phyloP scores from a whole-genome alignment of 1,140 invertebrate species.

The Drosophila sucinea region DNA sequence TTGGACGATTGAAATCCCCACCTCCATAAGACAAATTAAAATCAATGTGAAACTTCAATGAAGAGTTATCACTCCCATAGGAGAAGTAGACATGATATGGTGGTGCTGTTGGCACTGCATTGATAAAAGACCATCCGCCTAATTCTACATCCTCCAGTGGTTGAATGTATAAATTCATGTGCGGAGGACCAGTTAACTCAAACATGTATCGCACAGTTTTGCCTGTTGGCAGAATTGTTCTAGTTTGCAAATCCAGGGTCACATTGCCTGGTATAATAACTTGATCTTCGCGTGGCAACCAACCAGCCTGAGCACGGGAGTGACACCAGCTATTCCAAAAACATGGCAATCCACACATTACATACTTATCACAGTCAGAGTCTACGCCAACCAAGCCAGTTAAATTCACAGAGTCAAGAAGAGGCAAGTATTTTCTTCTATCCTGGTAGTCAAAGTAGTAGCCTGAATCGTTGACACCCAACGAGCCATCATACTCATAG shows the following conservation, averaged over 20 bases:
- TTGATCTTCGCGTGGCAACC: slow-evolving; percentile 41
- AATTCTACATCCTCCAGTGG: slow-evolving; percentile 85
- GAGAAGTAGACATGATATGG: slow-evolving; percentile 89
- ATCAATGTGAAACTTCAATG: slow-evolving; percentile 86
- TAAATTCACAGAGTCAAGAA: slow-evolving; percentile 80
- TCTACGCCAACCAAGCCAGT: slow-evolving; percentile 85
- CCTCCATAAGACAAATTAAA: slow-evolving; percentile 74
- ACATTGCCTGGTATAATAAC: slow-evolving; percentile 27
- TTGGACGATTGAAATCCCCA: slow-evolving; percentile 38
- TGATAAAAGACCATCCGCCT: slow-evolving; percentile 86
- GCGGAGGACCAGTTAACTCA: slow-evolving; percentile 86
- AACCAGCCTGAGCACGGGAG: slow-evolving; percentile 28
- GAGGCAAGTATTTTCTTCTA: slow-evolving; percentile 86
- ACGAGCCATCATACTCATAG: slow-evolving; percentile 84
- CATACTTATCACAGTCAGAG: slow-evolving; percentile 86
- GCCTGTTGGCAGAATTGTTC: slow-evolving; percentile 24
- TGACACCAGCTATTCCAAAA: slow-evolving; percentile 42
- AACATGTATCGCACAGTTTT: slow-evolving; percentile 59
- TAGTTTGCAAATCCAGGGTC: slow-evolving; percentile 20
- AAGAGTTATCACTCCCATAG: slow-evolving; percentile 85
- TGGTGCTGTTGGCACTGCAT: slow-evolving; percentile 84
- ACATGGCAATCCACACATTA: slow-evolving; percentile 89
- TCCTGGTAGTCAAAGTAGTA: slow-evolving; percentile 90
- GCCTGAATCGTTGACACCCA: slow-evolving; percentile 85
- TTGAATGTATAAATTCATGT: slow-evolving; percentile 88